Base-by-base conservation (phyloP, 2,888 invertebrate species). In the Prionchulus punctatus region DNA sequence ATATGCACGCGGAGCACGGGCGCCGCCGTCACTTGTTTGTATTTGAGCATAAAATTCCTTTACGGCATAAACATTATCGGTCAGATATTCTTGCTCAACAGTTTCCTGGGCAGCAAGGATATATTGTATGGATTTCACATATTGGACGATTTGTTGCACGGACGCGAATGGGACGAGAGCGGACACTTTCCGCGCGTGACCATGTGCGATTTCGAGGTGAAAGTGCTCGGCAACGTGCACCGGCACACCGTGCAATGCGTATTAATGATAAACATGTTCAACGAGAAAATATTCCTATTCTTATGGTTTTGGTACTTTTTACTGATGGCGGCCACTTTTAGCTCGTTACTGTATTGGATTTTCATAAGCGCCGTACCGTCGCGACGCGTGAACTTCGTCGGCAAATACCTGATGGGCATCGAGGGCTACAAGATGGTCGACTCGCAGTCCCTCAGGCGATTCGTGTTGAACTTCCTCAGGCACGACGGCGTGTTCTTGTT, bases 141-240 rank as follows among this genome's bases (percentile, higher is more conserved):
- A 25, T 28, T 70, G 25, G 66, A 65, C 54, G 70, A 70, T 54
- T 58, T 70, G 57, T 67, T 70, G 69, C 67, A 67, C 59, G 70
- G 70, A 18, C 59, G 67, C 15, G 70, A 70, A 56, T 70, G 69
- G 69, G 66, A 67, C 55, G 70, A 70, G 55, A 63, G 63, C 4
- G 57, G 57, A 21, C 31, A 57, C 45, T 57, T 69, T 45, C 67
- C 68, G 1, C 61, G 69, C 27, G 70, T 70, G 4, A 69, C 69
- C n/a, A 58, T 69, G n/a, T 69, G 69, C 57, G 69, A 69, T 56
- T 70, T 70, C 57, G 70, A 70, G 61, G 69, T 70, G 18, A 70
- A 69, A 57, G 70, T 67, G 30, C 62, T 69, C 1, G 69, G 69
- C 30, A 69, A 69, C 59, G 69, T 69, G 28, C 67, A 68, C 57